Conservation (phyloP, 2,888 invertebrate species). For the Leptopilina syphax region DNA sequence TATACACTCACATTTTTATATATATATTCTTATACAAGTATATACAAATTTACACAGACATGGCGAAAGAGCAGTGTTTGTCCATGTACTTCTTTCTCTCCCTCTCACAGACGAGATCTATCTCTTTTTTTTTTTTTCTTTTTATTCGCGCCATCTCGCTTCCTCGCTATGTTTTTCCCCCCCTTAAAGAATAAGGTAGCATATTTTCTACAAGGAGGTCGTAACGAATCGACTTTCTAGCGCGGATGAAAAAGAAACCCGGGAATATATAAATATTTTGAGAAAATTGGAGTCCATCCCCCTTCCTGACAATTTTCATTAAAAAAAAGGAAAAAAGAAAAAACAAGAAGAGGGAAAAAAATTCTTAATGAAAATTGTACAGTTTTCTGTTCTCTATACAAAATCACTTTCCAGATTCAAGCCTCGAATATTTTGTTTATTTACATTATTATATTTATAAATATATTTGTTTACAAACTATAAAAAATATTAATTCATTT, state of each 20-base stretch:
- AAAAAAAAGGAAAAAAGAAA: too few relatives aligned
- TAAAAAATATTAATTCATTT: too few relatives aligned
- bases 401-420: too few relatives aligned
- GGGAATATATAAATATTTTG: slow-evolving; percentile 38
- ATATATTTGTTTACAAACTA: too few relatives aligned
- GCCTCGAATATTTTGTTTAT: too few relatives aligned
- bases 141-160: slow-evolving; percentile 44
- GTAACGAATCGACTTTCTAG: slow-evolving; percentile 74
- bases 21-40: too few relatives aligned
- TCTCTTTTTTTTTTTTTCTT: slow-evolving; percentile 36
- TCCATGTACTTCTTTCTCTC: slow-evolving; percentile 33
- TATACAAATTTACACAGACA: slow-evolving; percentile 41
- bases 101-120: slow-evolving; percentile 38
- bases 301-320: not conserved
- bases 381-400: too few relatives aligned
- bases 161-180: slow-evolving; percentile 52
- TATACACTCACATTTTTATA: too few relatives aligned
- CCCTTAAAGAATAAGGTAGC: slow-evolving; percentile 70
- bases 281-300: slow-evolving; percentile 21
- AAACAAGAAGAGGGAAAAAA: too few relatives aligned
- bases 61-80: slow-evolving; percentile 41
- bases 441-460: too few relatives aligned
- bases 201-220: slow-evolving; percentile 73
- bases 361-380: too few relatives aligned
- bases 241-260: slow-evolving; percentile 51